phyloP scores from a whole-genome alignment of 2,888 invertebrate genomes.

The Ceriagrion tenellum region DNA sequence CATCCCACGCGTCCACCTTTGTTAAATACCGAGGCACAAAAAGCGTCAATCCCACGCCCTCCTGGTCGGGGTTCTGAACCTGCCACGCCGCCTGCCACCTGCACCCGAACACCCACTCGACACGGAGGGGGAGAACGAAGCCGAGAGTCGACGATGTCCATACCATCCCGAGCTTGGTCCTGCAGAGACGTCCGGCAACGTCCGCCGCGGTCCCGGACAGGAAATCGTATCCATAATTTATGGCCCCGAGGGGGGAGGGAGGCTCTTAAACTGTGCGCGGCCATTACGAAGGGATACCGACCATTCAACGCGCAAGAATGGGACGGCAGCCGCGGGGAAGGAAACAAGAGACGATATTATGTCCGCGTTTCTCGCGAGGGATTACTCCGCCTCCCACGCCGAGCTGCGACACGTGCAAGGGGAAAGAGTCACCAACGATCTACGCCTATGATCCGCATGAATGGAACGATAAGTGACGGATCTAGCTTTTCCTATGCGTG shows the following conservation, averaged over 20 bases:
- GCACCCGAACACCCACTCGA: background rate
- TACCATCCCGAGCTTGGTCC: background rate
- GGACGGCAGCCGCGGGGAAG: background rate
- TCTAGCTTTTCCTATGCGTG: too few relatives aligned
- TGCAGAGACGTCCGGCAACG: background rate
- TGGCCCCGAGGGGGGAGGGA: background rate
- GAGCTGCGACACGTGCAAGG: background rate
- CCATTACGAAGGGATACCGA: background rate
- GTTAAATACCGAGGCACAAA: background rate
- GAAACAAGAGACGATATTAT: background rate
- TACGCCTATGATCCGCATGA: background rate
- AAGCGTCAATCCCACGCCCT: background rate
- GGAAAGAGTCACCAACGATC: background rate
- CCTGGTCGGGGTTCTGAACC: background rate
- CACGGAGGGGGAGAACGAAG: background rate
- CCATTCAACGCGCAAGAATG: background rate
- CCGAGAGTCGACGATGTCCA: background rate
- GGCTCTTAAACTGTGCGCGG: background rate
- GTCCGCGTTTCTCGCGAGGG: background rate
- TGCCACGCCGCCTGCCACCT: background rate
- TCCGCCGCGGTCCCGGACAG: background rate
- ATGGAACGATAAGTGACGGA: too few relatives aligned
- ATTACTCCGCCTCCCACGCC: background rate
- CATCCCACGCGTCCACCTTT: background rate
- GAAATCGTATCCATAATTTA: conserved; percentile 15